Base-by-base conservation (phyloP, 2,888 invertebrate species). In the Heliconius sara region DNA sequence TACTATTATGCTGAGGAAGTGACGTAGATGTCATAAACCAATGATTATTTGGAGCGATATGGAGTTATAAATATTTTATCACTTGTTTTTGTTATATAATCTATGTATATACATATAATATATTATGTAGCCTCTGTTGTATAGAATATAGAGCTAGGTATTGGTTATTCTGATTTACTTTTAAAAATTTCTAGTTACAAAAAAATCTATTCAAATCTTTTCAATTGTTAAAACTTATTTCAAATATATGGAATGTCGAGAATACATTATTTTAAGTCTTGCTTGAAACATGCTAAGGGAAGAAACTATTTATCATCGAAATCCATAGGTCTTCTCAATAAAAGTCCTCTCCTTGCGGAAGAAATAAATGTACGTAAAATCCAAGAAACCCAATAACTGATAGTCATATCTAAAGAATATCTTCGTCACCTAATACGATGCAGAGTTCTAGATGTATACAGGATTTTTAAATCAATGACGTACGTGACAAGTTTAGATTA, bases 1-100 rank as follows among this genome's bases (percentile, higher is more conserved):
- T 86, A 86, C 82, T 72, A 82, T 81, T 81, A 70, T 34, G 78
- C 72, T 79, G 25, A 74, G 79, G 82, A 80, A 82, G 74, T 83
- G 78, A 83, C 83, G 82, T 81, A 13, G n/a, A 6, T 22, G 57
- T 34, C 25, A 77, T 80, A 79, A 77, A 81, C 70, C 76, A 74
- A 16, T 43, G 80, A 71, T 79, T 79, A 79, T 77, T 43, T 72
- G 73, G 71, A 19, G 34, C 66, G 66, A 63, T 66, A 73, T 73
- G 57, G 25, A 1, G 66, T 27, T 68, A 63, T 79, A 79, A 75
- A 79, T 60, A 30, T 67, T 22, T 68, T 74, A 67, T 78, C 57
- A 60, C 13, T 60, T 75, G 65, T 75, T 75, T 75, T 75, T 43
- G 65, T 65, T 65, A 75, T 43, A 65, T 65, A 65, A 70, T 47